These are phyloP conservation scores for Tauraco erythrolophus DNA, from an alignment of 2,113 vertebrate genomes.

Conservation along the genomic window DNA sequence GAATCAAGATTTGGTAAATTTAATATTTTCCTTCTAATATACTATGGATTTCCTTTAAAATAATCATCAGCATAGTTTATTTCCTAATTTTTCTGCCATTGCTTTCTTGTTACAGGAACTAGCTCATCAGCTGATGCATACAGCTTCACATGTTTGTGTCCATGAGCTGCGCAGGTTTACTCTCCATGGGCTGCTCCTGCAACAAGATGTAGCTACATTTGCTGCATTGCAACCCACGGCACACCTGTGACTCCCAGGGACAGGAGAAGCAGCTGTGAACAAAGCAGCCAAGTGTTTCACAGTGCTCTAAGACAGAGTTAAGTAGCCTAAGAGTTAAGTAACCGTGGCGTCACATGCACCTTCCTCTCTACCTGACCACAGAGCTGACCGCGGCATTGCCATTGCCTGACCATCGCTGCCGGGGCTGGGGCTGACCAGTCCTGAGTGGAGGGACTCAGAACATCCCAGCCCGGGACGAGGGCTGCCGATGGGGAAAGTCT, in stretches of 20 bases:
- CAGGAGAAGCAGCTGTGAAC: accelerated
- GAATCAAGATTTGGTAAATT: neutral
- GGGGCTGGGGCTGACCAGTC: neutral
- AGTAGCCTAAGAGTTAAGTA: too few relatives aligned
- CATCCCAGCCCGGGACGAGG: neutral
- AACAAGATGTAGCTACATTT: accelerated
- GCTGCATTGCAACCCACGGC: neutral
- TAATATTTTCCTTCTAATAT: neutral
- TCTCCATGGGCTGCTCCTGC: neutral
- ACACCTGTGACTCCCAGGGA: neutral
- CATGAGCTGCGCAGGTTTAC: neutral
- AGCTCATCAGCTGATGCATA: neutral
- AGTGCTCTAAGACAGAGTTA: neutral
- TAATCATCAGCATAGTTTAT: neutral
- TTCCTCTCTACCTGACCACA: neutral
- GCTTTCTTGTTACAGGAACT: neutral
- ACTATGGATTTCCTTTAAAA: neutral
- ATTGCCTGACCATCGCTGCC: accelerated
- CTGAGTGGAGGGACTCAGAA: neutral
- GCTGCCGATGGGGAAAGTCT: neutral
- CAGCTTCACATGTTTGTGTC: neutral
- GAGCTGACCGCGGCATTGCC: neutral
- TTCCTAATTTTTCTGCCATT: neutral
- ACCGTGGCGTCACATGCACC: accelerated
- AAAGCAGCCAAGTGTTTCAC: neutral